These are phyloP conservation scores for Upupa epops DNA, from an alignment of 2,113 vertebrate species.

Conservation along the genomic window DNA sequence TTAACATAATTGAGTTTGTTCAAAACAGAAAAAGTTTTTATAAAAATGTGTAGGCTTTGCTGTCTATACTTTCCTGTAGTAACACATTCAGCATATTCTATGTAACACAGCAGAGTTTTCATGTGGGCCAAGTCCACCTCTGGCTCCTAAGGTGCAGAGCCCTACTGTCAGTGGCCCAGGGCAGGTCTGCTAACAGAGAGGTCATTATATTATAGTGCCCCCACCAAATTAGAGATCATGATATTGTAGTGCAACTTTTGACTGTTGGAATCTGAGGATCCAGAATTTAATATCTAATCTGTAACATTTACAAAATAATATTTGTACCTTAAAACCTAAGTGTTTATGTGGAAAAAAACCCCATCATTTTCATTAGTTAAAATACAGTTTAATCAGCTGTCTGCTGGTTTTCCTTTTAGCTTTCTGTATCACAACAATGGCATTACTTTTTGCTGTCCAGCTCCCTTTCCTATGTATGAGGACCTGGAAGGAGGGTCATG, in stretches of 20 bases:
- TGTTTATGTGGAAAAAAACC: accelerated
- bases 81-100: background rate
- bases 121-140: background rate
- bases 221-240: background rate
- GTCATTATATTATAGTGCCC: background rate
- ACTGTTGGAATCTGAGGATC: background rate
- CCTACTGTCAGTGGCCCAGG: background rate
- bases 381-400: background rate
- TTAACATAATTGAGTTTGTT: background rate
- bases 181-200: background rate
- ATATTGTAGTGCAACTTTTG: background rate
- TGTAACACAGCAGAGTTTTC: background rate
- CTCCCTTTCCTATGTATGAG: background rate
- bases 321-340: background rate
- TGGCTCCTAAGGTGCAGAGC: background rate
- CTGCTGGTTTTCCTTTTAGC: background rate
- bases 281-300: background rate
- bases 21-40: background rate
- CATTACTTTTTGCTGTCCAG: background rate
- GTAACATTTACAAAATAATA: background rate
- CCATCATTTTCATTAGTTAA: background rate
- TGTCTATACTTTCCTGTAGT: background rate
- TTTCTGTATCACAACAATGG: background rate
- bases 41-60: background rate
- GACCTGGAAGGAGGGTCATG: no score